phyloP scores from a whole-genome alignment of 2,113 vertebrate genomes.

The Ondatra zibethicus region DNA sequence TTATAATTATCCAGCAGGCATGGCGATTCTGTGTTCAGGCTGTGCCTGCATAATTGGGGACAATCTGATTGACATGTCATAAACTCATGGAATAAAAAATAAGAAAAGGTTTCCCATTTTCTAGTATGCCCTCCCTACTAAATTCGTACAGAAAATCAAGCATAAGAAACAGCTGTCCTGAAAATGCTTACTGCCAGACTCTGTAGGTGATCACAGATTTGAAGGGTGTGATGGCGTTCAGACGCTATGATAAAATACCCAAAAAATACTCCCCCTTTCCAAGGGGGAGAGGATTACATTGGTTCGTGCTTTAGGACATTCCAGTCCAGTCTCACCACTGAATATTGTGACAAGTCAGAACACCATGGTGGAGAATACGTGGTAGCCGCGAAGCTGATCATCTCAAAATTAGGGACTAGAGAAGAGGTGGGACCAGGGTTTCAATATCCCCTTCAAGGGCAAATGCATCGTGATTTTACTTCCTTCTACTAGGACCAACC shows the following conservation, averaged over 20 bases:
- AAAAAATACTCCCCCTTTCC: too few species aligned
- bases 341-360: not conserved
- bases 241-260: not conserved
- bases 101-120: constrained; percentile 8
- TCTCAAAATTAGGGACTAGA: not conserved
- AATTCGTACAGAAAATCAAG: constrained; percentile 32
- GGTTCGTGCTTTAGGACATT: not conserved
- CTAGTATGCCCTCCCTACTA: not conserved
- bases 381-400: fast-evolving
- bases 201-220: not conserved
- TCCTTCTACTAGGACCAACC: not conserved
- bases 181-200: not conserved
- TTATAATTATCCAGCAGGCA: constrained; percentile 32
- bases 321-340: not conserved
- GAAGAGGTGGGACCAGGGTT: not conserved
- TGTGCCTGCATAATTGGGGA: not conserved
- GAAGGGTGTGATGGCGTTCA: not conserved
- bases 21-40: not conserved
- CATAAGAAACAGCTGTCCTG: not conserved
- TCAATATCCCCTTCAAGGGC: not conserved
- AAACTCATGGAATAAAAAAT: not conserved
- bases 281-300: not conserved
- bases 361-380: not conserved
- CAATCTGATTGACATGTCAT: constrained; percentile 29
- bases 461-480: not conserved